These are phyloP conservation scores for Yponomeuta cagnagella DNA, from an alignment of 2,888 invertebrate genomes.

Conservation along the genomic window DNA sequence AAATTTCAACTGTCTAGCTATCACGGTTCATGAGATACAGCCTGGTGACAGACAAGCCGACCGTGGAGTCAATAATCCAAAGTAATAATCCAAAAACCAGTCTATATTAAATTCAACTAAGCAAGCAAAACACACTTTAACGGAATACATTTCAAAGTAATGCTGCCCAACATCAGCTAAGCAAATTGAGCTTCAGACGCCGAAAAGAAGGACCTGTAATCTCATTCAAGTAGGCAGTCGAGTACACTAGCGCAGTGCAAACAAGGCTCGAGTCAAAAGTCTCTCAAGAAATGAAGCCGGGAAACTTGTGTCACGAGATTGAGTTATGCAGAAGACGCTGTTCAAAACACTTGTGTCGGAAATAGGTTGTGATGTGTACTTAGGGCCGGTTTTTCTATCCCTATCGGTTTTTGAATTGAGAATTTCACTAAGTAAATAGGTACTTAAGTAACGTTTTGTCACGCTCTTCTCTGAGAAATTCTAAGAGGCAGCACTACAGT, in stretches of 20 bases:
- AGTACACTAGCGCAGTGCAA: slow-evolving; percentile 9
- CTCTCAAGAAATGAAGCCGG: slow-evolving; percentile 8
- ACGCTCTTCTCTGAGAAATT: too few relatives aligned
- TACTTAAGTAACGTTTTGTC: too few relatives aligned
- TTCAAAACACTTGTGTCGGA: not conserved
- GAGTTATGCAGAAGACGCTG: not conserved
- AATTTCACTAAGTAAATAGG: too few relatives aligned
- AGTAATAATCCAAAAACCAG: too few relatives aligned
- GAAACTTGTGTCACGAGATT: not conserved
- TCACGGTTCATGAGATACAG: too few relatives aligned
- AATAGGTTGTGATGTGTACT: not conserved
- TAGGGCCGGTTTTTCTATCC: too few relatives aligned
- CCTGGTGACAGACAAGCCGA: too few relatives aligned
- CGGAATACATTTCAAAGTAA: not conserved
- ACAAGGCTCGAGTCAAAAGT: slow-evolving; percentile 7
- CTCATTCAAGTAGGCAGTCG: slow-evolving; percentile 9
- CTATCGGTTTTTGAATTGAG: too few relatives aligned
- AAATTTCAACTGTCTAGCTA: too few relatives aligned
- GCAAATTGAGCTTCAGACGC: not conserved
- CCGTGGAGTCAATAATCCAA: too few relatives aligned
- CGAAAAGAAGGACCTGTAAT: slow-evolving; percentile 7
- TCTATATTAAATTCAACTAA: too few relatives aligned
- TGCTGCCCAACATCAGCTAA: not conserved
- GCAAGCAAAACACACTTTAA: not conserved
- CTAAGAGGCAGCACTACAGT: too few relatives aligned